Base-by-base conservation (phyloP, 2,797 vertebrate species). In the Sebastiscus albofasciatus region DNA sequence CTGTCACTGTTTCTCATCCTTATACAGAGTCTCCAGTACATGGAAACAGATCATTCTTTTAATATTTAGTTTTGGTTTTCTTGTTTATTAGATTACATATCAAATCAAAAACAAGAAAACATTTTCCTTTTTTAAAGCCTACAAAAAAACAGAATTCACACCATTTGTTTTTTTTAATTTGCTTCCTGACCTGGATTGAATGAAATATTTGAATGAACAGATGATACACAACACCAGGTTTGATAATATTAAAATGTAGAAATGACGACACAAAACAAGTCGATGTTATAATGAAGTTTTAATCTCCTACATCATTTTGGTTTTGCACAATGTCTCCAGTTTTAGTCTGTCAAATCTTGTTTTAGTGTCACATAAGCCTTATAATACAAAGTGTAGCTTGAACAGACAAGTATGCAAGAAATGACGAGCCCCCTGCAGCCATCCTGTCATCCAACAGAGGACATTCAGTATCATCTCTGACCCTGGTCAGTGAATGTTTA, bases 231-330 rank as follows among this genome's bases (percentile, higher is more conserved):
- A 42, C 24, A n/a, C 22, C 39, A 39, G 14, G 13, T 67, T n/a
- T 26, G 5, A 67, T 34, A 31, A 31, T 26, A 68, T 18, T 8
- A 22, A 66, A 64, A 59, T n/a, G 2, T 2, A 52, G 12, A 71
- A 68, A 72, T 62, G 58, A 85, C 0, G 18, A 56, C 55, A 74
- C 26, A 54, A n/a, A 62, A 69, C 79, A 54, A 70, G 42, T 31
- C 2, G 8, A 2, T 73, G 79, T 90, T 91, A 91, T 84, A 86
- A 92, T 90, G 80, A 90, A 77, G n/a, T 85, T 87, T 92, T 89
- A 90, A 84, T 90, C 65, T 80, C 60, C 67, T 56, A 67, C 22
- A 80, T 67, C 72, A 69, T 87, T 87, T 87, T 87, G 68, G 72
- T 90, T 91, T 90, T 85, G 72, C 70, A 90, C 86, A 88, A 83